Evolutionary conservation across 2,113 vertebrate genomes (phyloP).

Genomic region (Pseudopodoces humilis): DNA sequence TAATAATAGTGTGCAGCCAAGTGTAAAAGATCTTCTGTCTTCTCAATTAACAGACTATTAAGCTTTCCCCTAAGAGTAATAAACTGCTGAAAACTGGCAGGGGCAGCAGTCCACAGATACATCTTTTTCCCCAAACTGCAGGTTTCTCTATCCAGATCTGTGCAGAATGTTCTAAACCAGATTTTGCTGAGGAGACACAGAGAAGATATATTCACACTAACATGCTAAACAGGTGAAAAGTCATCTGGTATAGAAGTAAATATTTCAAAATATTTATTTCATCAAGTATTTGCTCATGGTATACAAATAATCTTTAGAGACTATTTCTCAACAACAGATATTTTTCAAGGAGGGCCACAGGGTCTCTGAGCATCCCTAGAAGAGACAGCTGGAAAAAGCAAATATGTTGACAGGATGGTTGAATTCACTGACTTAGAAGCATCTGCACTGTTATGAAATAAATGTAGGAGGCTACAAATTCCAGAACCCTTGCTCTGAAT

Average conservation of each 20-base stretch:
- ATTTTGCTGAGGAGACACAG: not conserved
- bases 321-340: not conserved
- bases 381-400: not conserved
- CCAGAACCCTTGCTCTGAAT: not conserved
- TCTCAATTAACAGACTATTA: constrained; percentile 70
- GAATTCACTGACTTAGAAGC: not conserved
- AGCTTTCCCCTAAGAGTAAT: constrained; percentile 66
- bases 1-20: constrained; percentile 60
- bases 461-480: not conserved
- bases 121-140: not conserved
- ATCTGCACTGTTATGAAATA: not conserved
- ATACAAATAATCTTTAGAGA: not conserved
- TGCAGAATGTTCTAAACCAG: not conserved
- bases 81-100: constrained; percentile 60
- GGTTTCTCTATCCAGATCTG: not conserved
- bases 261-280: not conserved
- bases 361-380: not conserved
- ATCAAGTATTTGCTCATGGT: not conserved
- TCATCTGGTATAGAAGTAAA: not conserved
- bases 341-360: not conserved
- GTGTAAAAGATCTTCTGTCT: constrained; percentile 65
- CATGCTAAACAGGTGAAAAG: not conserved
- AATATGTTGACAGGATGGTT: not conserved
- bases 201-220: not conserved
- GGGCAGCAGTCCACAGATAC: constrained; percentile 16